A percentile compares a stretch with the other conserved stretches of the same genome.
Conservation (phyloP, 2,113 vertebrate species). For the Aldabrachelys gigantea region DNA sequence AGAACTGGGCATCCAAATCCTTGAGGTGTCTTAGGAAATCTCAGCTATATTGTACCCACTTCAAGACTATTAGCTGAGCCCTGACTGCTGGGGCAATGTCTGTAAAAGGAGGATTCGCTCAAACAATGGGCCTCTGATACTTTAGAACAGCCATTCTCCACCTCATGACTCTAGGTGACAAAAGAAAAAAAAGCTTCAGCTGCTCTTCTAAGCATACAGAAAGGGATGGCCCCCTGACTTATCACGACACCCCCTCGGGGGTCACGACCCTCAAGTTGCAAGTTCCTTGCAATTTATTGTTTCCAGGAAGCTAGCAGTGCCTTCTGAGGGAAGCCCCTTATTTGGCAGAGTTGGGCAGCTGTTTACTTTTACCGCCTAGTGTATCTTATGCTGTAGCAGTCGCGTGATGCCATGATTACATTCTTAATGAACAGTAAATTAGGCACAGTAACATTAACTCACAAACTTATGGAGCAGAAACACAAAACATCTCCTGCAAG, state of each 20-base stretch:
- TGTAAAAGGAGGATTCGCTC: not conserved
- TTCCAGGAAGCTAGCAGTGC: not conserved
- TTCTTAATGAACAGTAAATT: slow-evolving; percentile 33
- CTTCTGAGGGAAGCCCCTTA: not conserved
- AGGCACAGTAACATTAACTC: slow-evolving; percentile 39
- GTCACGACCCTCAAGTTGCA: not conserved
- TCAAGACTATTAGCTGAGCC: not conserved
- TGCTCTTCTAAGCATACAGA: rapidly evolving
- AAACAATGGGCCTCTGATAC: not conserved
- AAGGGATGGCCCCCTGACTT: not conserved
- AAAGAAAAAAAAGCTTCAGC: not conserved
- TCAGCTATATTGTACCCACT: not conserved
- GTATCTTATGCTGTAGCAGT: not conserved
- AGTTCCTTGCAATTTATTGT: not conserved
- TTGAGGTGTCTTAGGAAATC: not conserved
- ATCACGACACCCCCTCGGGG: not conserved
- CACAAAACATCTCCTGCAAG: slow-evolving; percentile 49
- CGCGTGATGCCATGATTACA: slow-evolving; percentile 19
- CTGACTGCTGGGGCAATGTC: not conserved
- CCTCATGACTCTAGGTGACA: not conserved
- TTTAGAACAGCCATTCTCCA: not conserved
- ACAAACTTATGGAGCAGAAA: not conserved
- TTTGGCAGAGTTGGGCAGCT: slow-evolving; percentile 25
- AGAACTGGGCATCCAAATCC: not conserved
- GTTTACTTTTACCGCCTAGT: not conserved